Conservation (phyloP, 2,113 vertebrate genomes). For the Xenopus laevis region DNA sequence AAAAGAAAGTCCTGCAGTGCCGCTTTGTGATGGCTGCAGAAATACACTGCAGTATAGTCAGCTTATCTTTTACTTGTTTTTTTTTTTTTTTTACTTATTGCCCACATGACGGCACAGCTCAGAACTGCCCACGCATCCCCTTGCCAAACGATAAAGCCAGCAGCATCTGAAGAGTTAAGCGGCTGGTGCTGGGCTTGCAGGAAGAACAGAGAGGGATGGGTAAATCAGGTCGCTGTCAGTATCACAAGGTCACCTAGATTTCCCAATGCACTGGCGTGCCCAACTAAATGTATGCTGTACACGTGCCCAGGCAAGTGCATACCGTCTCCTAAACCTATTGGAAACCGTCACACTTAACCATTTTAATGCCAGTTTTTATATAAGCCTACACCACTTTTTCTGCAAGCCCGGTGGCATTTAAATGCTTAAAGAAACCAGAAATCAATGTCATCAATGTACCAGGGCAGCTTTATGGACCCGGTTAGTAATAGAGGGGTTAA, state of each 20-base stretch:
- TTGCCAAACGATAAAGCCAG: background rate
- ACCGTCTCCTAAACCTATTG: background rate
- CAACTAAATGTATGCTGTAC: slow-evolving; percentile 13
- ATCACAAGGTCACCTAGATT: slow-evolving; percentile 42
- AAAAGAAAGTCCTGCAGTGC: slow-evolving; percentile 44
- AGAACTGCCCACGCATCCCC: background rate
- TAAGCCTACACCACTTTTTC: background rate
- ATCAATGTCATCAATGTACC: background rate
- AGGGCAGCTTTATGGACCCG: background rate
- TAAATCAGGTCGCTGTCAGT: slow-evolving; percentile 32
- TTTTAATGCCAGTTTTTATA: background rate
- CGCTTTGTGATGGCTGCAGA: slow-evolving; percentile 40
- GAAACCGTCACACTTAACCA: background rate
- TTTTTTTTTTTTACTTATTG: background rate
- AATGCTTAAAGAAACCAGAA: background rate
- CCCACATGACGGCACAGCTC: background rate
- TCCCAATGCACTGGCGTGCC: slow-evolving; percentile 14
- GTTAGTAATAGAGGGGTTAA: background rate
- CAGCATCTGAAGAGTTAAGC: slow-evolving; percentile 9
- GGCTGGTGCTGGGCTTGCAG: slow-evolving; percentile 14
- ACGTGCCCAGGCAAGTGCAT: background rate
- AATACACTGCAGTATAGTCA: slow-evolving; percentile 22
- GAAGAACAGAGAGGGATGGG: slow-evolving; percentile 8
- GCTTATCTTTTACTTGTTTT: background rate
- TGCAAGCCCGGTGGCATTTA: background rate